phyloP scores from a whole-genome alignment of 2,888 invertebrate species.

The Sipha maydis region DNA sequence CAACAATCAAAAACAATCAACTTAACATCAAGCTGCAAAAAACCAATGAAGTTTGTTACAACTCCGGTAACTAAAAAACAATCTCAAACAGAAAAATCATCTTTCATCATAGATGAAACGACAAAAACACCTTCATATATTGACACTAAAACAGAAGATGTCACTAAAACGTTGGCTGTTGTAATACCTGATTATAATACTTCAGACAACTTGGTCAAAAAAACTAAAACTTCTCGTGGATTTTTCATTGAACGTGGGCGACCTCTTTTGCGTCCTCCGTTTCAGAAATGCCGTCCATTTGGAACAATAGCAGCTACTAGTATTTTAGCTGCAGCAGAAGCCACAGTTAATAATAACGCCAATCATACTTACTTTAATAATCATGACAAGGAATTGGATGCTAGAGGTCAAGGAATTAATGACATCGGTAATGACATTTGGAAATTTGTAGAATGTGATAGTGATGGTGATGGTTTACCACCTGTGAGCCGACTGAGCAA shows the following conservation, averaged over 20 bases:
- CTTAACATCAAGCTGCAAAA: background rate
- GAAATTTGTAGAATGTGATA: too few relatives aligned
- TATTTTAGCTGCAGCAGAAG: background rate
- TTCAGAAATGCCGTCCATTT: background rate
- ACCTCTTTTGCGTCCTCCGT: background rate
- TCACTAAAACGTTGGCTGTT: background rate
- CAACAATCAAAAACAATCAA: background rate
- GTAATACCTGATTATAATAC: too few relatives aligned
- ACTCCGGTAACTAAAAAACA: background rate
- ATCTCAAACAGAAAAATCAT: background rate
- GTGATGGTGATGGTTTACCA: background rate
- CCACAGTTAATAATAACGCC: background rate
- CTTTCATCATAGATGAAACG: background rate
- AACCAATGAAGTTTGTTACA: background rate
- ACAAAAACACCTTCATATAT: background rate
- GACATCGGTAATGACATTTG: background rate
- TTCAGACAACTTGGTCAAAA: background rate
- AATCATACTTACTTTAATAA: background rate
- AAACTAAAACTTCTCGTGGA: background rate
- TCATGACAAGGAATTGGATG: background rate
- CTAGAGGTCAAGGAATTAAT: background rate
- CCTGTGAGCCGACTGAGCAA: conserved; percentile 1
- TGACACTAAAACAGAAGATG: background rate
- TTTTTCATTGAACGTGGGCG: conserved; percentile 9
- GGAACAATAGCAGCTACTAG: background rate